Base-by-base conservation (phyloP, 2,888 invertebrate genomes). In the Dryobota labecula region DNA sequence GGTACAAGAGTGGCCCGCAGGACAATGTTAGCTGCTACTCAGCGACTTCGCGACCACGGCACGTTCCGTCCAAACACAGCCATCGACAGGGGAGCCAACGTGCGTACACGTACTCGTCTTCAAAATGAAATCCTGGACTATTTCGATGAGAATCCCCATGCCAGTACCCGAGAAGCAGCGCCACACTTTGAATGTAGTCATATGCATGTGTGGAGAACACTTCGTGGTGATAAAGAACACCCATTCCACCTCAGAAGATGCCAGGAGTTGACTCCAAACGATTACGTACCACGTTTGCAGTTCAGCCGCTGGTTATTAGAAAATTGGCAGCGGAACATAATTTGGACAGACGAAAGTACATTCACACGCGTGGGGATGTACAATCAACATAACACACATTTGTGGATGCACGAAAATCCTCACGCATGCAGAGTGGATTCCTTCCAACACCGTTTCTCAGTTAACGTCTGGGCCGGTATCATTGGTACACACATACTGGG, bases 191-290 rank as follows among this genome's bases (percentile, higher is more conserved):
- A 30, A 30, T 53, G 53, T 53, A 53, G 53, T 30, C 53, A 53
- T 53, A 33, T 53, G 36, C 9, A 54, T 54, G 54, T 54, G 54
- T 33, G 54, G 33, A 54, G 20, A 54, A 49, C 49, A 49, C 49
- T 49, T 49, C 33, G 54, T 20, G 54, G 54, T 54, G 54, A 54
- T 20, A 54, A 54, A 20, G 20, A 54, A 54, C 11, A 33, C 2
- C 36, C 38, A 57, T 57, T 36, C 38, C 38, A 57, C n/a, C 38
- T 13, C 56, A 57, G 54, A 20, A 54, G 33, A 54, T 54, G 54
- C 54, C 54, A 54, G 54, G 60, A 60, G 60, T 60, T 60, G 43
- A 60, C 60, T 60, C 43, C 27, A 60, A 60, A 43, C 27, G 58
- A 43, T 60, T 20, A 60, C 43, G 27, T 0, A 43, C 27, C 58